A percentile compares a stretch with the other conserved stretches of the same genome.
Conservation (phyloP, 2,888 invertebrate genomes). For the Melangyna quadrimaculata region DNA sequence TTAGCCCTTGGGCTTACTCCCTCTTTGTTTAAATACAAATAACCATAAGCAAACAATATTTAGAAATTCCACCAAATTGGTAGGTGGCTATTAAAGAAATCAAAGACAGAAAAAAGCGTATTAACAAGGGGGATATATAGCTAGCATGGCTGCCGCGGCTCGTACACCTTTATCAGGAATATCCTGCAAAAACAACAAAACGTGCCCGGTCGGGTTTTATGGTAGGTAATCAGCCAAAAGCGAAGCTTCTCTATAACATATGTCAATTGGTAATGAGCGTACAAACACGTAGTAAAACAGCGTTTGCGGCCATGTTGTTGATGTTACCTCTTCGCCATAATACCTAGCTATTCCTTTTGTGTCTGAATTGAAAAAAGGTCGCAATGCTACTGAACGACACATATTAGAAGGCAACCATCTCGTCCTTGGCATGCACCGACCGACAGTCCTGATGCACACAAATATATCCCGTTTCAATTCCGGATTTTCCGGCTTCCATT, state of each 20-base stretch:
- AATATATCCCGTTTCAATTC: constrained; percentile 41
- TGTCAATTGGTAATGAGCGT: constrained; percentile 10
- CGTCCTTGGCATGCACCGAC: constrained; percentile 32
- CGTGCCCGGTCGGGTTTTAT: not conserved
- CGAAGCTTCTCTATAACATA: not conserved
- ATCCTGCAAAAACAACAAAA: not conserved
- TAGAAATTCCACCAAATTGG: constrained; percentile 18
- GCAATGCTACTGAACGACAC: constrained; percentile 49
- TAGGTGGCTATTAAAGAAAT: constrained; percentile 29
- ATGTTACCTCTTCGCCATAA: not conserved
- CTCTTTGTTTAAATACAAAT: constrained; percentile 10
- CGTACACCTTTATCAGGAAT: not conserved
- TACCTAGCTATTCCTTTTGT: not conserved
- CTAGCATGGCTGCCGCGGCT: not conserved
- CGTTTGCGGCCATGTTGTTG: constrained; percentile 5
- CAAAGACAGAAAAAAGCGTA: constrained; percentile 1
- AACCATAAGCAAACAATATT: constrained; percentile 21
- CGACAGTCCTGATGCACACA: not conserved
- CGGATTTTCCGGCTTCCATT: constrained; percentile 4
- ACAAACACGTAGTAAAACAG: not conserved
- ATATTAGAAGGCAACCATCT: not conserved
- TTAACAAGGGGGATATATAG: not conserved
- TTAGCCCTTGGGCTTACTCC: not conserved
- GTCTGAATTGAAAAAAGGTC: constrained; percentile 47
- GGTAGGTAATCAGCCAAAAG: constrained; percentile 2